phyloP scores from a whole-genome alignment of 2,888 invertebrate genomes.

The Enoplolaimus lenunculus region DNA sequence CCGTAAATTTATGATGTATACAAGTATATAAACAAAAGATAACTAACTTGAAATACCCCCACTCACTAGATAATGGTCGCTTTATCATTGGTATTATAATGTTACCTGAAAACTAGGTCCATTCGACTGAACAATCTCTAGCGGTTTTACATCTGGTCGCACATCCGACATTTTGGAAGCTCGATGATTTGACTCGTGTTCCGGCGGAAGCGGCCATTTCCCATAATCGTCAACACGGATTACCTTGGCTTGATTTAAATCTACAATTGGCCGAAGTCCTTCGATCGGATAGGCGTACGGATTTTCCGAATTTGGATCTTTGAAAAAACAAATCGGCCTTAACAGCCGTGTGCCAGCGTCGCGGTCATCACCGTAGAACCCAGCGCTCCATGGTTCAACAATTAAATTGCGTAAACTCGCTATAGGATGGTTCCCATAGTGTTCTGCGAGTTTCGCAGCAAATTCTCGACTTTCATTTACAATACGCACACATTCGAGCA shows the following conservation, averaged over 20 bases:
- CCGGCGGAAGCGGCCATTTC: conserved; percentile 18
- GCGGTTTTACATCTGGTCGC: conserved; percentile 20
- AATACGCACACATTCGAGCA: background rate
- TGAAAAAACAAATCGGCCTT: conserved; percentile 16
- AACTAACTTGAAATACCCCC: too few relatives aligned
- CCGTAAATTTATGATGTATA: too few relatives aligned
- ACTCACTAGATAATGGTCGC: too few relatives aligned
- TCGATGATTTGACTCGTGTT: background rate
- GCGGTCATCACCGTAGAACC: conserved; percentile 7
- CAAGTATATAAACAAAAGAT: too few relatives aligned
- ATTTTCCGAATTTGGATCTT: conserved; percentile 5
- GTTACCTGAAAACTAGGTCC: conserved; percentile 23
- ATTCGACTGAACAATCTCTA: conserved; percentile 20
- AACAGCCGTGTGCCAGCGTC: background rate
- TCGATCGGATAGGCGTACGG: conserved; percentile 23
- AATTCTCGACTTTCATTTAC: background rate
- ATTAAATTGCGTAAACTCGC: background rate
- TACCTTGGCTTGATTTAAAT: conserved; percentile 20
- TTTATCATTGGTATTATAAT: too few relatives aligned
- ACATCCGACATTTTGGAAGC: background rate
- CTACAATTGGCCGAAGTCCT: conserved; percentile 22
- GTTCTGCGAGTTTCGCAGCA: background rate
- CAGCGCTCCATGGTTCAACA: background rate
- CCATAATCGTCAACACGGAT: conserved; percentile 19
- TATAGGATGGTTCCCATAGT: background rate